These are phyloP conservation scores for Halichoerus grypus DNA, from an alignment of 2,113 vertebrate genomes.

Conservation along the genomic window DNA sequence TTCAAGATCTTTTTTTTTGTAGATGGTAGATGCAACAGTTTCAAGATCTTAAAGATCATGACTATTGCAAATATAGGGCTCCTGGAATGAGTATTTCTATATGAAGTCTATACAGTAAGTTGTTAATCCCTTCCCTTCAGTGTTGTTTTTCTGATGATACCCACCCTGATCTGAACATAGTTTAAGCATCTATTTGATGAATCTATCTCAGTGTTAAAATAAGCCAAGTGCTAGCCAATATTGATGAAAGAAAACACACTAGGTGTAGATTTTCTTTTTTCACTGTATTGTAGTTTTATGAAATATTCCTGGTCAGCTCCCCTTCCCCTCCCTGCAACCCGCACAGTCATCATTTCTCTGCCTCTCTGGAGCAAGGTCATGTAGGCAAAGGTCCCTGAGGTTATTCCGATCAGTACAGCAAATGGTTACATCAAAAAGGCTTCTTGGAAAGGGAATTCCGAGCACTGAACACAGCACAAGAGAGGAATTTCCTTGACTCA, in stretches of 20 bases:
- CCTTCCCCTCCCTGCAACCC: not conserved
- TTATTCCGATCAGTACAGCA: not conserved
- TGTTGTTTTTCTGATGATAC: not conserved
- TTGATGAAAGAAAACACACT: not conserved
- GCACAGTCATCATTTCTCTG: not conserved
- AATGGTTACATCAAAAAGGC: not conserved
- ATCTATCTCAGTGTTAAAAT: not conserved
- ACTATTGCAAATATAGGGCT: not conserved
- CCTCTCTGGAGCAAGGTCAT: not conserved
- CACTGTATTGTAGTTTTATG: not conserved
- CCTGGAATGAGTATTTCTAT: not conserved
- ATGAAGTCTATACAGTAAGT: not conserved
- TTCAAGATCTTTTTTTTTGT: not conserved
- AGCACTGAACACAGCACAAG: not conserved
- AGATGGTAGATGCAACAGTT: not conserved
- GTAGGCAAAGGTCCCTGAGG: not conserved
- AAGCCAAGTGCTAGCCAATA: not conserved
- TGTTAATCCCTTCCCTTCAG: not conserved
- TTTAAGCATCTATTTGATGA: not conserved
- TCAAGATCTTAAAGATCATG: not conserved
- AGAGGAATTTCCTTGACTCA: not conserved
- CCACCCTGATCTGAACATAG: not conserved
- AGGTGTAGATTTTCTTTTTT: not conserved
- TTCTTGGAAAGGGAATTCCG: not conserved
- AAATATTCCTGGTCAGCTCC: not conserved